phyloP scores from a whole-genome alignment of 2,888 invertebrate genomes.

The Coremacera marginata region DNA sequence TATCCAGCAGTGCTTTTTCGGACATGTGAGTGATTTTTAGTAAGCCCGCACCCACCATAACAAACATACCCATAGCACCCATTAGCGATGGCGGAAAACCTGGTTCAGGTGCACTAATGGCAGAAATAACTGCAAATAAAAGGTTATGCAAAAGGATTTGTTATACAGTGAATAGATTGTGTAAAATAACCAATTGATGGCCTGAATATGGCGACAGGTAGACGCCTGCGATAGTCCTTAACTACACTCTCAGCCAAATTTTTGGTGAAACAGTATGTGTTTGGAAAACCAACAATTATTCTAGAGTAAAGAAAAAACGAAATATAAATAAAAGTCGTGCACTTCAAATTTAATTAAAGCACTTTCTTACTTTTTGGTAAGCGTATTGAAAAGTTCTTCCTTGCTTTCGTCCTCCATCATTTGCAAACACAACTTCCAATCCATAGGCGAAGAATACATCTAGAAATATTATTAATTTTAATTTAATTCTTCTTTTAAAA shows the following conservation, averaged over 20 bases:
- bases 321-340: not conserved
- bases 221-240: constrained; percentile 74
- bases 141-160: no score
- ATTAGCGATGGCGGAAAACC: constrained; percentile 57
- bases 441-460: constrained; percentile 60
- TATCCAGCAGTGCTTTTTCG: constrained; percentile 48
- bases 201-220: constrained; percentile 84
- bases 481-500: no score
- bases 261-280: constrained; percentile 93
- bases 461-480: constrained; percentile 49
- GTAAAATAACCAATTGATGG: constrained; percentile 82
- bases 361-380: constrained; percentile 58
- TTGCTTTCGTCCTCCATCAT: constrained; percentile 50
- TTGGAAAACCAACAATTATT: constrained; percentile 72
- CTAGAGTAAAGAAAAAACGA: constrained; percentile 44
- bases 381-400: constrained; percentile 45
- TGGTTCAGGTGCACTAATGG: constrained; percentile 56
- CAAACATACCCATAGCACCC: constrained; percentile 60
- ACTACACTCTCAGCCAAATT: constrained; percentile 86
- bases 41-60: constrained; percentile 56
- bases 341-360: not conserved
- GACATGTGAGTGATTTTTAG: constrained; percentile 54
- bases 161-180: no score
- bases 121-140: constrained; percentile 51
- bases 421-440: constrained; percentile 59